Evolutionary conservation across 2,888 invertebrate species (phyloP).

Genomic region (Augochlorella aurata): DNA sequence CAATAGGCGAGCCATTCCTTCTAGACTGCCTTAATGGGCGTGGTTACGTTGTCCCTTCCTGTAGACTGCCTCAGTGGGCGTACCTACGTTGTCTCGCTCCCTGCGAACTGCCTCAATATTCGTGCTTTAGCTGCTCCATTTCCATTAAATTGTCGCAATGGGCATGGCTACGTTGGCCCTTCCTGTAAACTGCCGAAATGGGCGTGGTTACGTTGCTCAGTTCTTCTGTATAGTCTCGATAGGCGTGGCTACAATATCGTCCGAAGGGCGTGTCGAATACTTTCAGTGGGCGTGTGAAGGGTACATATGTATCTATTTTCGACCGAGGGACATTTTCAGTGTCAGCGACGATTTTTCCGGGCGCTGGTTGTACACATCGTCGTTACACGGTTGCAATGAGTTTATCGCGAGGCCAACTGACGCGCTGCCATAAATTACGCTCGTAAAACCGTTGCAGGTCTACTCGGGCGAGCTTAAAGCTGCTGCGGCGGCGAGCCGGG

Average conservation of each 20-base stretch:
- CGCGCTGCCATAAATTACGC: conserved; percentile 62
- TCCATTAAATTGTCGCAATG: not conserved
- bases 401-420: conserved; percentile 68
- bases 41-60: not conserved
- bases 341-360: not conserved
- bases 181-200: not conserved
- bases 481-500: conserved; percentile 17
- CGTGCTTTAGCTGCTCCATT: not conserved
- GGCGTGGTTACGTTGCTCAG: not conserved
- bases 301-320: not conserved
- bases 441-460: conserved; percentile 64
- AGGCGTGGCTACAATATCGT: not conserved
- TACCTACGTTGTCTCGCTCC: not conserved
- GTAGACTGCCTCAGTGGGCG: not conserved
- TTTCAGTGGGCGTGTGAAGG: not conserved
- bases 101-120: too few relatives aligned
- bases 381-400: conserved; percentile 34
- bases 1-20: too few relatives aligned
- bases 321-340: not conserved
- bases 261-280: not conserved
- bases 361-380: not conserved
- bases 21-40: not conserved
- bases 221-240: not conserved
- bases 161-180: not conserved
- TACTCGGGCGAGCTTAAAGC: conserved; percentile 51